Evolutionary conservation across 2,888 invertebrate species (phyloP).

Genomic region (Adineta ricciae): DNA sequence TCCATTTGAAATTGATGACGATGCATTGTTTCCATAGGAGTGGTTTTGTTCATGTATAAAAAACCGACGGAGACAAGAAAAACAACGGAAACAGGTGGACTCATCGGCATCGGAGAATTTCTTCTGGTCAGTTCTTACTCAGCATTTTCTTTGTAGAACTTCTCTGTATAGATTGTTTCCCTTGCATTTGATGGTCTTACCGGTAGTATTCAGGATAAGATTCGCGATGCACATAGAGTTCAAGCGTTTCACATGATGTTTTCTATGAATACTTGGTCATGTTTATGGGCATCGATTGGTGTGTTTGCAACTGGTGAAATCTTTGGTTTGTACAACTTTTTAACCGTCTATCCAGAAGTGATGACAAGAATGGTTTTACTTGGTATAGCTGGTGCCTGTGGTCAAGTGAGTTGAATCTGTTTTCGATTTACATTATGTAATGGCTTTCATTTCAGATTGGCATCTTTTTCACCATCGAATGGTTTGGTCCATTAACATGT

Average conservation of each 20-base stretch:
- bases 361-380: constrained; percentile 65
- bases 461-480: constrained; percentile 79
- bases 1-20: no score
- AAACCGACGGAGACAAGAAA: constrained; percentile 3
- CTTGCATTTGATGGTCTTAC: constrained; percentile 85
- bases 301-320: constrained; percentile 72
- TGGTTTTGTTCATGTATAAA: constrained; percentile 38
- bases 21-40: constrained; percentile 42
- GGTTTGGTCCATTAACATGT: constrained; percentile 86
- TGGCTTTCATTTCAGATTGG: constrained; percentile 60
- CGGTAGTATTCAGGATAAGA: constrained; percentile 72
- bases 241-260: constrained; percentile 88
- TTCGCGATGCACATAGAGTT: constrained; percentile 71
- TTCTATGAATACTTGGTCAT: constrained; percentile 74
- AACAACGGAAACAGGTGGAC: not conserved
- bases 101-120: constrained; percentile 26
- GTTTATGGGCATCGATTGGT: constrained; percentile 61
- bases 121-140: constrained; percentile 50
- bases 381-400: constrained; percentile 74
- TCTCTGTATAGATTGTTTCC: constrained; percentile 55
- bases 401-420: constrained; percentile 58
- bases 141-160: no score
- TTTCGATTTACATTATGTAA: not conserved
- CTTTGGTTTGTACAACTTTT: constrained; percentile 66
- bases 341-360: constrained; percentile 66